phyloP scores from a whole-genome alignment of 2,797 vertebrate species.

The Notolabrus celidotus region DNA sequence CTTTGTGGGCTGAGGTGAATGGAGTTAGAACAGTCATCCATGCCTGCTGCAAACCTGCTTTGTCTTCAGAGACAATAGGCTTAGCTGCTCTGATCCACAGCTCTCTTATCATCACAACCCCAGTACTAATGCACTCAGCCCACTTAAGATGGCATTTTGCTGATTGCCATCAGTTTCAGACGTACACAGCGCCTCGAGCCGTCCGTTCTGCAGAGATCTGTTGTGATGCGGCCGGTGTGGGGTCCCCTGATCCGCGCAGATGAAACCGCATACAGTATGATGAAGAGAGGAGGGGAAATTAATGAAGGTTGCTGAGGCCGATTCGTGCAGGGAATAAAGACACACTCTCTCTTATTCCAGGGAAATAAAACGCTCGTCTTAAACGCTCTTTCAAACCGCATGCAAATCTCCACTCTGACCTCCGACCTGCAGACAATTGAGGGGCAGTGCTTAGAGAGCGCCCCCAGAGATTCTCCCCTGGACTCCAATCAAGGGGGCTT shows the following conservation, averaged over 20 bases:
- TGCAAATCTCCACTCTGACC: slow-evolving; percentile 71
- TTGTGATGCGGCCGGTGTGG: slow-evolving; percentile 50
- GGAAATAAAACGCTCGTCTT: slow-evolving; percentile 73
- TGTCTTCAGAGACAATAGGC: slow-evolving; percentile 84
- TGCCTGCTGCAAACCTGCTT: slow-evolving; percentile 73
- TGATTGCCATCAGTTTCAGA: slow-evolving; percentile 80
- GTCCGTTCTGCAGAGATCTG: slow-evolving; percentile 55
- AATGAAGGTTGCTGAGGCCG: slow-evolving; percentile 73
- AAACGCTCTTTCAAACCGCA: slow-evolving; percentile 57
- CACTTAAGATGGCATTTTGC: slow-evolving; percentile 78
- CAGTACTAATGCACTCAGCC: slow-evolving; percentile 75
- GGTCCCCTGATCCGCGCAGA: slow-evolving; percentile 55
- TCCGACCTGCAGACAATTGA: slow-evolving; percentile 83
- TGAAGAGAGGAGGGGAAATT: slow-evolving; percentile 63
- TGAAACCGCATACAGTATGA: slow-evolving; percentile 68
- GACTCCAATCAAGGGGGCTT: slow-evolving; percentile 81
- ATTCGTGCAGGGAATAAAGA: slow-evolving; percentile 68
- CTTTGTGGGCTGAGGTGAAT: slow-evolving; percentile 75
- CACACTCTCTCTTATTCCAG: slow-evolving; percentile 33
- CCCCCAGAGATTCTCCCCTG: slow-evolving; percentile 78
- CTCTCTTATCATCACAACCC: slow-evolving; percentile 76
- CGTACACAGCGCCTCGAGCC: slow-evolving; percentile 40
- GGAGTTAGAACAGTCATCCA: slow-evolving; percentile 74
- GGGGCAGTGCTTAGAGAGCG: slow-evolving; percentile 77
- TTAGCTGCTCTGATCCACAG: slow-evolving; percentile 72